Percentiles rank a stretch among this genome's conserved stretches.
phyloP scores from a whole-genome alignment of 1,140 invertebrate species.

The Myzus persicae region DNA sequence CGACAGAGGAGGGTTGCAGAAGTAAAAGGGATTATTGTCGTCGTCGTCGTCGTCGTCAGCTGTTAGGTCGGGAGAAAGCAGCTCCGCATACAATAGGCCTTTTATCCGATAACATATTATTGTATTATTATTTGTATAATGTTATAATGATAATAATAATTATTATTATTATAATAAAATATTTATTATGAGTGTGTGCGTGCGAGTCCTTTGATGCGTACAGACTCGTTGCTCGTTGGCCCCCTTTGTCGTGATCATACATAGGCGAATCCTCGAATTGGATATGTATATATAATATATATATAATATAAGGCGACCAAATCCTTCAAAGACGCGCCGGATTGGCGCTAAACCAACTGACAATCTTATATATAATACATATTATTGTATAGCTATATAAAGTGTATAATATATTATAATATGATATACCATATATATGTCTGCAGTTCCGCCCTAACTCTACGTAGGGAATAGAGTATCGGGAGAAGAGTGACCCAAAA shows the following conservation, averaged over 20 bases:
- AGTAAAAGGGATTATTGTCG: background rate
- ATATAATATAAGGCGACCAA: background rate
- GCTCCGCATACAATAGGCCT: background rate
- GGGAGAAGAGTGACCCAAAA: background rate
- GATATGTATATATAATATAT: background rate
- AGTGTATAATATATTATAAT: background rate
- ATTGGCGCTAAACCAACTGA: background rate
- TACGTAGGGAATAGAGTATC: background rate
- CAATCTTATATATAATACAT: background rate
- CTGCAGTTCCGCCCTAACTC: background rate
- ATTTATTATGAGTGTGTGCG: background rate
- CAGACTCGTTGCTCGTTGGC: background rate
- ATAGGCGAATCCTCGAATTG: background rate
- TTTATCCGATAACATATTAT: slow-evolving; percentile 7
- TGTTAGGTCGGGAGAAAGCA: background rate
- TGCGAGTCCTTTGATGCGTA: background rate
- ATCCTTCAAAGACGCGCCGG: background rate
- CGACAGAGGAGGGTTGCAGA: background rate
- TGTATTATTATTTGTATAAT: slow-evolving; percentile 14
- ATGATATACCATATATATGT: background rate
- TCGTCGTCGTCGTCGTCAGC: background rate
- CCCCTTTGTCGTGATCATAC: background rate
- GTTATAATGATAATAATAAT: background rate
- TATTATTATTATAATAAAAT: background rate
- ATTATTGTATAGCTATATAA: background rate